These are phyloP conservation scores for Sinocyclocheilus grahami DNA, from an alignment of 2,113 vertebrate species.

Conservation along the genomic window DNA sequence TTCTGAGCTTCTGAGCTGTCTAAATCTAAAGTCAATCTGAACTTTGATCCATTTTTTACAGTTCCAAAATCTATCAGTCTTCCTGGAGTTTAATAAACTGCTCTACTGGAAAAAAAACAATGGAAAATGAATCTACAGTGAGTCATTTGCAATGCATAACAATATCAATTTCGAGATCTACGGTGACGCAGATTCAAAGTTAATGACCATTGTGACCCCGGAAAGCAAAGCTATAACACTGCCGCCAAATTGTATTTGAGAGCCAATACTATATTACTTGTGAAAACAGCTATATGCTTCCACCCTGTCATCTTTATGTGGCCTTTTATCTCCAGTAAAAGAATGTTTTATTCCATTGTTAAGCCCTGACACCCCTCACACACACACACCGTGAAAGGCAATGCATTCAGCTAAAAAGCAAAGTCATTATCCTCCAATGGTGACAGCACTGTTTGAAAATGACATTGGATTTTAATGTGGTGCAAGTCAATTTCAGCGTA, in stretches of 20 bases:
- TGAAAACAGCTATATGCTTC: constrained; percentile 37
- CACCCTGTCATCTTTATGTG: constrained; percentile 37
- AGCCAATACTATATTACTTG: constrained; percentile 22
- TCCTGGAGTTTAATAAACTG: constrained; percentile 30
- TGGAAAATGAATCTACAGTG: constrained; percentile 25
- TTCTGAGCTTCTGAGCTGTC: neutral
- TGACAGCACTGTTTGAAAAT: constrained; percentile 68
- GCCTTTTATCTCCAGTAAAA: constrained; percentile 58
- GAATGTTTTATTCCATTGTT: constrained; percentile 65
- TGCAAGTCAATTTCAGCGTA: constrained; percentile 59
- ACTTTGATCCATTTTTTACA: constrained; percentile 33
- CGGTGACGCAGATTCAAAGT: constrained; percentile 33
- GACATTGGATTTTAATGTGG: constrained; percentile 67
- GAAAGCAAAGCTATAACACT: constrained; percentile 29
- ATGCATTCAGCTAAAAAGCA: constrained; percentile 53
- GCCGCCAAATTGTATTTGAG: constrained; percentile 32
- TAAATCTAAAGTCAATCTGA: constrained; percentile 25
- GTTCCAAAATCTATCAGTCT: constrained; percentile 38
- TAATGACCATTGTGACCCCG: constrained; percentile 38
- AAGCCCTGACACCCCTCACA: constrained; percentile 46
- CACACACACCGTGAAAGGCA: constrained; percentile 29
- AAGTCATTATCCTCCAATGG: constrained; percentile 69
- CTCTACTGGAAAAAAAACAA: constrained; percentile 17
- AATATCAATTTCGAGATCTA: constrained; percentile 30
- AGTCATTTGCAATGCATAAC: constrained; percentile 40